A percentile compares a stretch with the other conserved stretches of the same genome.
phyloP scores from a whole-genome alignment of 1,140 invertebrate species.

The Cheumatopsyche charites region DNA sequence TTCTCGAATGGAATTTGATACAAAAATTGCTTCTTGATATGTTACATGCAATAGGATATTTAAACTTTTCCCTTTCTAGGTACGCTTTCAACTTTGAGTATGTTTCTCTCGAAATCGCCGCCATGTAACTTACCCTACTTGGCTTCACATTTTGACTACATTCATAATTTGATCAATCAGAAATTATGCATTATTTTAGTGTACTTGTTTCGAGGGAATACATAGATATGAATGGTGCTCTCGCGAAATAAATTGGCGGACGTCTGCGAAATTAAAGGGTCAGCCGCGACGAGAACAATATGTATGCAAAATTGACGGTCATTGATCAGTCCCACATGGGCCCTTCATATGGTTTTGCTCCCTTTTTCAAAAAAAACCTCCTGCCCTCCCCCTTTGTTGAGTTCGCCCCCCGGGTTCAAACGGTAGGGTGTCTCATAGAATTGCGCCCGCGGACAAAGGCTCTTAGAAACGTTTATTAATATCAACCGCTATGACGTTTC shows the following conservation, averaged over 20 bases:
- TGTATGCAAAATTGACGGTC: conserved; percentile 47
- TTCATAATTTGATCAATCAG: not conserved
- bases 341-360: not conserved
- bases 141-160: not conserved
- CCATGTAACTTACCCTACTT: too few species aligned
- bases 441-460: conserved; percentile 35
- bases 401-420: too few species aligned
- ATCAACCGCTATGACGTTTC: conserved; percentile 16
- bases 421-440: conserved; percentile 33
- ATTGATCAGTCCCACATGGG: conserved; percentile 45
- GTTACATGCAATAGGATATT: too few species aligned
- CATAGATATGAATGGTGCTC: conserved; percentile 23
- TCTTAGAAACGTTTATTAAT: conserved; percentile 36
- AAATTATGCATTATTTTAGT: not conserved
- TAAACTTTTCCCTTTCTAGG: too few species aligned
- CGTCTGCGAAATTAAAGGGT: conserved; percentile 47
- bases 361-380: too few species aligned
- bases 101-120: too few species aligned
- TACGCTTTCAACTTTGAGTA: too few species aligned
- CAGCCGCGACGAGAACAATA: conserved; percentile 46
- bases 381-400: not conserved
- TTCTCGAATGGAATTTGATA: too few species aligned
- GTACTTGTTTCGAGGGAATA: not conserved
- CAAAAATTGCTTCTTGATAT: too few species aligned
- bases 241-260: conserved; percentile 35